Conservation (phyloP, 2,888 invertebrate species). For the Choreutis nemorana region DNA sequence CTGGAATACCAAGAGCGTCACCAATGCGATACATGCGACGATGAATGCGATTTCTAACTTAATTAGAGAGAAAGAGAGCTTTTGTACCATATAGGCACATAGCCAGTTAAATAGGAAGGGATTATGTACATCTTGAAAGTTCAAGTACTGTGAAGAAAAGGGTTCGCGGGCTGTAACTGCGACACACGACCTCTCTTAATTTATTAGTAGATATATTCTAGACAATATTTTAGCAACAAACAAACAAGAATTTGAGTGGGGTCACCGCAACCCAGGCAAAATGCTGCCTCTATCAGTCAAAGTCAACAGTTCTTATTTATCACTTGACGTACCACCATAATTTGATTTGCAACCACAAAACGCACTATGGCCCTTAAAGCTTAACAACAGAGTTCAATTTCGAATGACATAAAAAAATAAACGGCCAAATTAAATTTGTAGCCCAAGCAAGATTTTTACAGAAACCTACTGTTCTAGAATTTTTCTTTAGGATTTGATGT, state of each 20-base stretch:
- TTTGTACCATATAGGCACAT: background rate
- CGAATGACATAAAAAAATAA: no score
- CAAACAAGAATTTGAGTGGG: slow-evolving; percentile 36
- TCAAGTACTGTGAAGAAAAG: no score
- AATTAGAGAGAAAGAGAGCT: no score
- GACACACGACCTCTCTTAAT: slow-evolving; percentile 9
- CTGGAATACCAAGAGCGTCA: no score
- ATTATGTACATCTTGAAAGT: no score
- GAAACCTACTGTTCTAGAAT: no score
- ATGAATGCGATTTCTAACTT: no score
- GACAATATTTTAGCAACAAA: slow-evolving; percentile 34
- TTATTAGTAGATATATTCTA: slow-evolving; percentile 18
- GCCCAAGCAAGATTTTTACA: no score
- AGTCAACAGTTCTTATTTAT: slow-evolving; percentile 51
- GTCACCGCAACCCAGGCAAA: slow-evolving; percentile 19
- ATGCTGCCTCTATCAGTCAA: slow-evolving; percentile 46
- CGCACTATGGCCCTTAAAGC: background rate
- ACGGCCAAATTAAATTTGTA: no score
- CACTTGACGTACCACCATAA: slow-evolving; percentile 19
- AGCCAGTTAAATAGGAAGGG: no score
- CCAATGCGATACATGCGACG: no score
- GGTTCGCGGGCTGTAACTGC: background rate
- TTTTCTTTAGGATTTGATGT: no score
- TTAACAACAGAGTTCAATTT: background rate
- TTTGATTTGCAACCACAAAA: background rate